Evolutionary conservation across 2,797 vertebrate species (phyloP).

Genomic region (Tragelaphus eurycerus): DNA sequence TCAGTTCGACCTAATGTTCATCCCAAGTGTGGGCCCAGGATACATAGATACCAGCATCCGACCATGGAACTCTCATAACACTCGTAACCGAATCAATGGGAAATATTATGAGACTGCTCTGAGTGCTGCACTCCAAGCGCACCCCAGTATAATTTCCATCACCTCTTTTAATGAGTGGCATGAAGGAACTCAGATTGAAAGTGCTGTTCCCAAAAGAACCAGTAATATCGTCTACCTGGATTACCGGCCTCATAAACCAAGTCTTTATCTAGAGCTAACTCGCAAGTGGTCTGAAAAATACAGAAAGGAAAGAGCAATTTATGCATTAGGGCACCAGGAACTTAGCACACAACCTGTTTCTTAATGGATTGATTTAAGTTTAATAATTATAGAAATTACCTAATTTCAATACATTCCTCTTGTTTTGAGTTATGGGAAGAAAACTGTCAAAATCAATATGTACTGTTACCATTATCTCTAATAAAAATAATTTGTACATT

Average conservation of each 20-base stretch:
- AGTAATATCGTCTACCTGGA: conserved; percentile 89
- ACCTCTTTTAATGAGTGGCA: conserved; percentile 99
- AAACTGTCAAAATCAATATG: conserved; percentile 61
- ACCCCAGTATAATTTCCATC: conserved; percentile 92
- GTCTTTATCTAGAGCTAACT: conserved; percentile 94
- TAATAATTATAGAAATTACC: background rate
- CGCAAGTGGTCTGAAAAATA: conserved; percentile 95
- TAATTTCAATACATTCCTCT: conserved; percentile 29
- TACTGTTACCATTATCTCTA: conserved; percentile 67
- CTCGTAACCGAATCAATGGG: conserved; percentile 94
- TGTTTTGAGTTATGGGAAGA: background rate
- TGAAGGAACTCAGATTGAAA: conserved; percentile 98
- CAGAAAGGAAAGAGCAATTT: conserved; percentile 86
- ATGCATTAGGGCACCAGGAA: conserved; percentile 53
- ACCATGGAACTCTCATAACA: conserved; percentile 97
- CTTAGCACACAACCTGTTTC: background rate
- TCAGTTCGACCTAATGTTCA: conserved; percentile 92
- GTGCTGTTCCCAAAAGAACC: conserved; percentile 91
- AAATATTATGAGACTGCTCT: conserved; percentile 95
- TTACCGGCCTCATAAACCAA: conserved; percentile 94
- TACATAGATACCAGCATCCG: conserved; percentile 96
- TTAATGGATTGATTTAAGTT: background rate
- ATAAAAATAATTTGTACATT: conserved; percentile 35
- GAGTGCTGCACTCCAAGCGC: conserved; percentile 88
- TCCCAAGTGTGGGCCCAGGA: conserved; percentile 96